Base-by-base conservation (phyloP, 2,797 vertebrate genomes). In the Petrocephalus sullivani region DNA sequence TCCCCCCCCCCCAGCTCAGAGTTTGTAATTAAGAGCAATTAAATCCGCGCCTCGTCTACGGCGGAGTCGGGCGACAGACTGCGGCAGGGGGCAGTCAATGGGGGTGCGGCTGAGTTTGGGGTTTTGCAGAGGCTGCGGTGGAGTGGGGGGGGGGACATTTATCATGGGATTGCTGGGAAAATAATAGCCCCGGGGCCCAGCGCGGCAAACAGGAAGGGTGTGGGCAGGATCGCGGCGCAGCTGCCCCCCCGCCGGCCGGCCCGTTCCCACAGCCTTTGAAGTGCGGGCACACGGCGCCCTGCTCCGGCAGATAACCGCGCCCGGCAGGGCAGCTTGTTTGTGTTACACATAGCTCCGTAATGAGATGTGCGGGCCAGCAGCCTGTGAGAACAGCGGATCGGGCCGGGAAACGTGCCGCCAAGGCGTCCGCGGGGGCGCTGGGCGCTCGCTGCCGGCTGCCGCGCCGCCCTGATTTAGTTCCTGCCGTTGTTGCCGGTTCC, bases 151-250 rank as follows among this genome's bases (percentile, higher is more conserved):
- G 67, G 84, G 87, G 21, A 3, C 91, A 91, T 89, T 92, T 92
- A 90, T 91, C 93, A 90, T 94, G 57, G 78, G 92, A 91, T 93
- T 93, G 91, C 91, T 91, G 92, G 94, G 94, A 96, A 95, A 94
- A 95, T 93, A 96, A 96, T 94, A 94, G 93, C 91, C 95, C 94
- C 94, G 3, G 92, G 94, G 94, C 94, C 94, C 93, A 93, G 92
- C 91, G 91, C 92, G 89, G 90, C 94, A 93, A 96, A 95, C 96
- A 96, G 97, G 97, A 97, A 96, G 96, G 96, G 96, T 94, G 96
- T 96, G 95, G 95, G 95, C 95, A 96, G 96, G 95, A 96, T 96
- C 93, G 94, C 90, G 95, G 95, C 54, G 91, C 95, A 94, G 95
- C 95, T 95, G 96, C 95, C 92, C 91, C 89, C 92, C 93, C 91